Evolutionary conservation across 2,797 vertebrate genomes (phyloP).

Genomic region (Scarus forsteni): DNA sequence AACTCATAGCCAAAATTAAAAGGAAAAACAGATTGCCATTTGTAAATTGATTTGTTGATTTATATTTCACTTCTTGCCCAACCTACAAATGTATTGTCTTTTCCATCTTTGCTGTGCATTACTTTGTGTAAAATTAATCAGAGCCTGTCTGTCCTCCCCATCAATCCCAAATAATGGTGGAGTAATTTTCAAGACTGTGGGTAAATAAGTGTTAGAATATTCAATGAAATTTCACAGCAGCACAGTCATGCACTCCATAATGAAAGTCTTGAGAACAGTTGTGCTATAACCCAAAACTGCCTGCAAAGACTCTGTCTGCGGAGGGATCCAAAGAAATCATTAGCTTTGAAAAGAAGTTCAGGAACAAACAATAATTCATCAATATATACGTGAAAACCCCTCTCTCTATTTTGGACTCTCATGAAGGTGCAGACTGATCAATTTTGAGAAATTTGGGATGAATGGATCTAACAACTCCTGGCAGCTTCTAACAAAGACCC

Average conservation of each 20-base stretch:
- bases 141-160: too few relatives aligned
- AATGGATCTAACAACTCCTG: conserved; percentile 29
- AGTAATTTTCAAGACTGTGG: too few relatives aligned
- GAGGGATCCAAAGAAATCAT: conserved; percentile 15
- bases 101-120: too few relatives aligned
- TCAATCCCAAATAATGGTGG: too few relatives aligned
- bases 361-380: conserved; percentile 31
- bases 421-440: conserved; percentile 53
- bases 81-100: too few relatives aligned
- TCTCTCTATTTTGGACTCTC: conserved; percentile 24
- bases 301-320: conserved; percentile 11
- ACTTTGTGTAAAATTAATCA: too few relatives aligned
- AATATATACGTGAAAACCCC: conserved; percentile 15
- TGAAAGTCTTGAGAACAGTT: background rate
- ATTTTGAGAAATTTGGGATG: conserved; percentile 52
- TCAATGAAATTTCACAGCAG: background rate
- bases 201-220: too few relatives aligned
- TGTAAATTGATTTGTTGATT: too few relatives aligned
- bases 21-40: too few relatives aligned
- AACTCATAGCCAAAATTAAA: too few relatives aligned
- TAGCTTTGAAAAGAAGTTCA: conserved; percentile 15
- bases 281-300: conserved; percentile 11
- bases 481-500: conserved; percentile 43
- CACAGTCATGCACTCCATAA: background rate
- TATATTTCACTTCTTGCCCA: too few relatives aligned